These are phyloP conservation scores for Aythya baeri DNA, from an alignment of 2,113 vertebrate species.

Conservation along the genomic window DNA sequence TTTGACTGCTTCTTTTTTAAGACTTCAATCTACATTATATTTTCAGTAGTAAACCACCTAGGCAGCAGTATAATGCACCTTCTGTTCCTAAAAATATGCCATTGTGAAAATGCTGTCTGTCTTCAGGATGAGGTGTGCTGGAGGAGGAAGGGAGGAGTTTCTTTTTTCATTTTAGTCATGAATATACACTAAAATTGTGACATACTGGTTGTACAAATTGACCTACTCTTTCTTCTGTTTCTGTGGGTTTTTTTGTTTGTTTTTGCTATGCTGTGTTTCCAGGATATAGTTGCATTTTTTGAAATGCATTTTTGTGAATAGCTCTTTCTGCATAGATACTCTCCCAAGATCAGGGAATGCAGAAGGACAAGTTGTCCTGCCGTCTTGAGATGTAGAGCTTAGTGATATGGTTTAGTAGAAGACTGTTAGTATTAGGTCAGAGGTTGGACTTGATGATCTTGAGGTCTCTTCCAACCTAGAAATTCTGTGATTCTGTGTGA, in stretches of 20 bases:
- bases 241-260: background rate
- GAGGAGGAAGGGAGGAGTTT: rapidly evolving
- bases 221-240: background rate
- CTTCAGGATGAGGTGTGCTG: background rate
- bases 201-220: background rate
- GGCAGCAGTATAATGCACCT: background rate
- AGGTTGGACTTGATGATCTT: too few relatives aligned
- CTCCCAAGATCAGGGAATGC: background rate
- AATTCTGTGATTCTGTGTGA: too few relatives aligned
- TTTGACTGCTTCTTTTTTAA: background rate
- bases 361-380: background rate
- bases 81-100: background rate
- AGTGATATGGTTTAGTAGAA: too few relatives aligned
- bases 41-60: background rate
- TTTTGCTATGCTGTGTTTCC: background rate
- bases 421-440: too few relatives aligned
- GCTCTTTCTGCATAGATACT: background rate
- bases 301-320: rapidly evolving
- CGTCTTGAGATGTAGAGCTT: background rate
- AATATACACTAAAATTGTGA: background rate
- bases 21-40: background rate
- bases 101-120: background rate
- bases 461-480: too few relatives aligned
- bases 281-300: background rate
- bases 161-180: background rate